These are phyloP conservation scores for Paraescarpia echinospica DNA, from an alignment of 1,140 invertebrate genomes.

Conservation along the genomic window DNA sequence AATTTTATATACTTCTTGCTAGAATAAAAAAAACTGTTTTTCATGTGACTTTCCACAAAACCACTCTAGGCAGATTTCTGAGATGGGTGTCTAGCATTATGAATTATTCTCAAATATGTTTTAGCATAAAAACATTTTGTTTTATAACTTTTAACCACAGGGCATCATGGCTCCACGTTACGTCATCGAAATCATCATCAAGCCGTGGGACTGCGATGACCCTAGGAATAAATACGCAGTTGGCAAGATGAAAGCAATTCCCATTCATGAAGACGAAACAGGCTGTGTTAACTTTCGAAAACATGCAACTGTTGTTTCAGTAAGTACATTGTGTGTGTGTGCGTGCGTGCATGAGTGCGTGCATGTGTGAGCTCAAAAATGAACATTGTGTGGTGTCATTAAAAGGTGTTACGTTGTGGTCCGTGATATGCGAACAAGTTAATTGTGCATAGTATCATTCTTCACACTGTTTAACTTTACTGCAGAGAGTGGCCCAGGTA, in stretches of 20 bases:
- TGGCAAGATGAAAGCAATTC: conserved; percentile 19
- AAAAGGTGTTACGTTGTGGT: no score
- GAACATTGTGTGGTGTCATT: no score
- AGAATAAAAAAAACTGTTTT: no score
- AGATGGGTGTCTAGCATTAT: background rate
- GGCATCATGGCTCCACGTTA: conserved; percentile 35
- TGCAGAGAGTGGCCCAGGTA: no score
- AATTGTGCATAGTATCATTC: no score
- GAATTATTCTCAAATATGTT: background rate
- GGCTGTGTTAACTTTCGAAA: conserved; percentile 17
- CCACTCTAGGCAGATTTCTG: no score
- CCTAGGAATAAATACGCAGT: conserved; percentile 29
- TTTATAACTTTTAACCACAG: conserved; percentile 25
- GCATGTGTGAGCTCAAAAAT: no score
- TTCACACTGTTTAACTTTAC: no score
- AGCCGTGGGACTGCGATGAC: conserved; percentile 41
- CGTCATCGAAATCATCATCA: conserved; percentile 42
- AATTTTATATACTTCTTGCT: no score
- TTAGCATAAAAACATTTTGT: background rate
- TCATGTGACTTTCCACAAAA: no score
- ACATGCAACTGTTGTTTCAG: background rate
- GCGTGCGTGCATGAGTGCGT: no score
- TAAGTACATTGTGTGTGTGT: background rate
- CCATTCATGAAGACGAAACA: conserved; percentile 14
- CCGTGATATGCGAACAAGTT: no score